Conservation (phyloP, 2,797 vertebrate species). For the Odontamblyopus lacepedii region DNA sequence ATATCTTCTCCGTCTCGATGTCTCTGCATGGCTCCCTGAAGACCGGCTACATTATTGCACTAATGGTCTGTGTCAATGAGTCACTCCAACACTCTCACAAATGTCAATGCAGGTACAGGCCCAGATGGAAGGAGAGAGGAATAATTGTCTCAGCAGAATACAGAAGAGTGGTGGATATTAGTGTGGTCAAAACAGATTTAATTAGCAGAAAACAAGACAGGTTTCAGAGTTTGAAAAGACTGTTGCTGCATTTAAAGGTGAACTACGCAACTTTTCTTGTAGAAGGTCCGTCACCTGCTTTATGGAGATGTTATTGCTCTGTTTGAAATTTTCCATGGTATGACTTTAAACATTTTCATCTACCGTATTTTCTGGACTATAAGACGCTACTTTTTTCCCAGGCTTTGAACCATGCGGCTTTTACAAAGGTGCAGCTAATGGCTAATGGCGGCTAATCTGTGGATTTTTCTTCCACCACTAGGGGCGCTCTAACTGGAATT, state of each 20-base stretch:
- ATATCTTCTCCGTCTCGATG: conserved; percentile 29
- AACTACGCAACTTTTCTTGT: too few relatives aligned
- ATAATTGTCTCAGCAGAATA: conserved; percentile 32
- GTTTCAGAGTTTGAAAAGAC: conserved; percentile 9
- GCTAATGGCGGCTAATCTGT: too few relatives aligned
- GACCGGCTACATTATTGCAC: conserved; percentile 59
- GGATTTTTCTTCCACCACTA: too few relatives aligned
- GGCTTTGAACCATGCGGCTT: too few relatives aligned
- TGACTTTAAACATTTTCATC: too few relatives aligned
- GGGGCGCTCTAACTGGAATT: too few relatives aligned
- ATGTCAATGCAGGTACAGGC: conserved; percentile 42
- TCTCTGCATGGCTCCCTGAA: conserved; percentile 33
- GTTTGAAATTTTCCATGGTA: too few relatives aligned
- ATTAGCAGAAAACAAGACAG: conserved; percentile 21
- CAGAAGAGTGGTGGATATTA: conserved; percentile 8
- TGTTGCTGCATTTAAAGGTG: background rate
- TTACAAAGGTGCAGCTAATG: too few relatives aligned
- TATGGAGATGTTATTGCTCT: too few relatives aligned
- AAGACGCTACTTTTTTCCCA: too few relatives aligned
- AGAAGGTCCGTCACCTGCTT: too few relatives aligned
- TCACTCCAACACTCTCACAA: conserved; percentile 38
- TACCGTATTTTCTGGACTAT: too few relatives aligned
- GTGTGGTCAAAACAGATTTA: conserved; percentile 31
- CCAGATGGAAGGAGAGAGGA: conserved; percentile 39
- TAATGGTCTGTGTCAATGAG: conserved; percentile 66